Base-by-base conservation (phyloP, 1,140 invertebrate genomes). In the Macrotrachela quadricornifera region DNA sequence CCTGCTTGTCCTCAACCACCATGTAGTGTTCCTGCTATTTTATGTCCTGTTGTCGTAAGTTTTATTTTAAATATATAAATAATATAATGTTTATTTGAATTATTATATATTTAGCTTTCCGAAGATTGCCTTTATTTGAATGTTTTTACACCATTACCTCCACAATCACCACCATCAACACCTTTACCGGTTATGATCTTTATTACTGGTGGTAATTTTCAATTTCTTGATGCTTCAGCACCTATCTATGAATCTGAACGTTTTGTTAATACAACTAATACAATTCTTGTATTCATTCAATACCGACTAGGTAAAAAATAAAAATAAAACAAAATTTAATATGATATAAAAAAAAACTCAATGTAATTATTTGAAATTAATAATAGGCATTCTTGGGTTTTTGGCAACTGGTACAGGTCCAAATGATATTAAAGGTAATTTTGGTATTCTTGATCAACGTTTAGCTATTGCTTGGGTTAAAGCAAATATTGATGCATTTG, bases 91-190 rank as follows among this genome's bases (percentile, higher is more conserved):
- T n/a, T n/a, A n/a, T n/a, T n/a, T n/a, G n/a, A n/a, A n/a, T n/a
- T 30, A 4, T 30, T 2, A 30, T 8, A 30, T 30, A 30, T 30
- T 30, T 11, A 53, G 51, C 30, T 36, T 30, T 53, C 51, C 2
- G 91, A 96, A 74, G 88, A 96, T 71, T 96, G 91, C 68, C 77
- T 96, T n/a, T 91, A 90, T 67, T 75, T 95, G 51, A 94, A 88
- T 67, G 82, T 95, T 2, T 78, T 72, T 73, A 67, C 78, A 56
- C 86, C 87, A 1, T 58, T 41, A 30, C 37, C 53, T 57, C 18
- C 15, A 46, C 44, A 56, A 58, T 46, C 49, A 59, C 2, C 54
- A 59, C 6, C 50, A 54, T 15, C 55, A 61, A 51, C 81, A 80
- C 61, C 79, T 83, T 42, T 46, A 42, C 44, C 86, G n/a, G 86